phyloP scores from a whole-genome alignment of 2,888 invertebrate genomes.

The Sinopyrophorus schimmeli region DNA sequence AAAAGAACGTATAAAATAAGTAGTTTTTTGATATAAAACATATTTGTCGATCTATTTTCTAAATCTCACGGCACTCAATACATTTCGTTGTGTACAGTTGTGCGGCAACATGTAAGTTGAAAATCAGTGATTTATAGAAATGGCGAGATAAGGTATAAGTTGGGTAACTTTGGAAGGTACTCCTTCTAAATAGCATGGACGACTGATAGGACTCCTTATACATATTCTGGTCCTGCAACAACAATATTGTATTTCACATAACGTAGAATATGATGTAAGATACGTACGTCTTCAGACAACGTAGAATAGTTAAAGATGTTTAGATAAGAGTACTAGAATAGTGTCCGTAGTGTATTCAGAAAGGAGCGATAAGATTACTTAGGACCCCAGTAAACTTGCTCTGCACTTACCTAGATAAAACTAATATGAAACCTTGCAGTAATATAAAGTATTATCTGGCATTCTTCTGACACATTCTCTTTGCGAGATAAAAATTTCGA shows the following conservation, averaged over 20 bases:
- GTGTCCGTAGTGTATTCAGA: conserved; percentile 44
- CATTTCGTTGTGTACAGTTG: too few relatives aligned
- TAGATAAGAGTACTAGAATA: conserved; percentile 41
- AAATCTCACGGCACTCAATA: too few relatives aligned
- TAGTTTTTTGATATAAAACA: too few relatives aligned
- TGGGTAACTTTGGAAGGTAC: too few relatives aligned
- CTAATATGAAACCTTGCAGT: conserved; percentile 44
- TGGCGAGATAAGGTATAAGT: too few relatives aligned
- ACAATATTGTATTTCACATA: conserved; percentile 28
- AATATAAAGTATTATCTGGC: conserved; percentile 35
- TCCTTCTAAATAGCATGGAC: conserved; percentile 20
- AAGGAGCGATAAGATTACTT: conserved; percentile 42
- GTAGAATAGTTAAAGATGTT: conserved; percentile 38
- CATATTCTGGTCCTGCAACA: conserved; percentile 27
- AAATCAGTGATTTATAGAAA: too few relatives aligned
- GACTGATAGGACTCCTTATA: conserved; percentile 17
- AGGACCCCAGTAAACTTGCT: conserved; percentile 39
- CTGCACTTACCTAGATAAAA: conserved; percentile 38
- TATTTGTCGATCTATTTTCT: too few relatives aligned
- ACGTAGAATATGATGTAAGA: conserved; percentile 39
- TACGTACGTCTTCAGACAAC: conserved; percentile 41
- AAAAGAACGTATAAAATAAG: too few relatives aligned
- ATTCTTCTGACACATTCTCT: conserved; percentile 26
- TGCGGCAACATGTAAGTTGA: too few relatives aligned
- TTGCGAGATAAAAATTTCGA: conserved; percentile 39